Evolutionary conservation across 2,113 vertebrate genomes (phyloP).

Genomic region (Probosciger aterrimus): DNA sequence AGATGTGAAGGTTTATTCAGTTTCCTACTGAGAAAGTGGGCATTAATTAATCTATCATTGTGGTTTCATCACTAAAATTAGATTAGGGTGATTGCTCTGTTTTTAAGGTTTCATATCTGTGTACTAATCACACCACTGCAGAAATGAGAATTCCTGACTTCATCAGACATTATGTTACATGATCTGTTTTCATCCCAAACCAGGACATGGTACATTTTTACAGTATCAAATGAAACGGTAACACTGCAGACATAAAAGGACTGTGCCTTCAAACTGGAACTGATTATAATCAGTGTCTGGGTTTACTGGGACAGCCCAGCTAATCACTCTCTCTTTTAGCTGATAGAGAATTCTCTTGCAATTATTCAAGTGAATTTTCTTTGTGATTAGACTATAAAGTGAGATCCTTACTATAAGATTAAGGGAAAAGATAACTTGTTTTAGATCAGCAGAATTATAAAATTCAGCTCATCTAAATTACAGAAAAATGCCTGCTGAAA

Average conservation of each 20-base stretch:
- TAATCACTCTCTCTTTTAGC: not conserved
- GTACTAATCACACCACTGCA: not conserved
- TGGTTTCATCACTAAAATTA: not conserved
- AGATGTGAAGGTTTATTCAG: not conserved
- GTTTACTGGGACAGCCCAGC: not conserved
- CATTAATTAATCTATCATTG: not conserved
- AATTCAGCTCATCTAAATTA: not conserved
- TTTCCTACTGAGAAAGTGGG: not conserved
- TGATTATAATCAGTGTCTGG: not conserved
- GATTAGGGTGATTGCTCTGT: not conserved
- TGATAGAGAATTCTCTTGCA: not conserved
- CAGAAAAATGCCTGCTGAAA: not conserved
- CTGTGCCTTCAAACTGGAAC: not conserved
- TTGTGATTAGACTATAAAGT: not conserved
- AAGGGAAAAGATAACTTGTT: not conserved
- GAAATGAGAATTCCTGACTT: not conserved
- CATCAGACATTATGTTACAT: not conserved
- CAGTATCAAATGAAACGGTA: not conserved
- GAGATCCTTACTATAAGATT: not conserved
- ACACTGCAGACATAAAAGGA: not conserved
- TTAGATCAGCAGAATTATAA: not conserved
- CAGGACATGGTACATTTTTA: fast-evolving
- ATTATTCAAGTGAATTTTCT: not conserved
- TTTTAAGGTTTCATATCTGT: not conserved
- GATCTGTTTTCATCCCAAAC: not conserved